Conservation (phyloP, 2,888 invertebrate species). For the Sceliomorpha sp. region DNA sequence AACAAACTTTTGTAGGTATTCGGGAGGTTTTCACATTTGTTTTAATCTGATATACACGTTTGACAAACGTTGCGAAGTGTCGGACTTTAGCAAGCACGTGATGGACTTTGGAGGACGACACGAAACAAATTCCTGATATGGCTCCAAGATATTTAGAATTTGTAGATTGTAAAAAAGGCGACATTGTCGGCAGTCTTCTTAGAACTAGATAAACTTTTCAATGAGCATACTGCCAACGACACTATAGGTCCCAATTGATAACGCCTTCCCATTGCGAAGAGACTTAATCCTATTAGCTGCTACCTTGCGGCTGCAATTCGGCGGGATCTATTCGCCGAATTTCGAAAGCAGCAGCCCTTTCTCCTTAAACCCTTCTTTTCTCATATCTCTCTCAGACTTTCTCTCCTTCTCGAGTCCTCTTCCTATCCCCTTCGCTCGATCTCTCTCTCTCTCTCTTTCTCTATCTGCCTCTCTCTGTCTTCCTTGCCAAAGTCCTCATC, state of each 20-base stretch:
- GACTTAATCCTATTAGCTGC: slow-evolving; percentile 60
- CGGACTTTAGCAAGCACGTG: too few relatives aligned
- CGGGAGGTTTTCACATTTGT: too few relatives aligned
- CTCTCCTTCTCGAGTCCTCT: not conserved
- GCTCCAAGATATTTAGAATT: too few relatives aligned
- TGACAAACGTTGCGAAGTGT: too few relatives aligned
- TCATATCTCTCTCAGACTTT: not conserved
- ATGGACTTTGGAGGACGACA: too few relatives aligned
- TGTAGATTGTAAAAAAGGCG: too few relatives aligned
- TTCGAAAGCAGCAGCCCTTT: slow-evolving; percentile 33
- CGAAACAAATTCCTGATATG: too few relatives aligned
- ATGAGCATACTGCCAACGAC: slow-evolving; percentile 21
- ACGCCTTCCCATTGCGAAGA: slow-evolving; percentile 42
- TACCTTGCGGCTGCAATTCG: slow-evolving; percentile 58
- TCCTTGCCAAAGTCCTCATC: slow-evolving; percentile 11
- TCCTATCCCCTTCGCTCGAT: slow-evolving; percentile 24
- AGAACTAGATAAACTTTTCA: slow-evolving; percentile 16
- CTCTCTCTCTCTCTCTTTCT: not conserved
- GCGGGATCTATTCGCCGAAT: slow-evolving; percentile 45
- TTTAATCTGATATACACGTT: too few relatives aligned
- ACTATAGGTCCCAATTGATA: slow-evolving; percentile 50
- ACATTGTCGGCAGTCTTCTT: slow-evolving; percentile 20
- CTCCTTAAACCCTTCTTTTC: not conserved
- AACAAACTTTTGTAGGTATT: too few relatives aligned
- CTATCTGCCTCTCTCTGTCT: not conserved